Evolutionary conservation across 1,140 invertebrate genomes (phyloP), one percentile per base, ranked within the genome.

Genomic region (Mamestra configurata): DNA sequence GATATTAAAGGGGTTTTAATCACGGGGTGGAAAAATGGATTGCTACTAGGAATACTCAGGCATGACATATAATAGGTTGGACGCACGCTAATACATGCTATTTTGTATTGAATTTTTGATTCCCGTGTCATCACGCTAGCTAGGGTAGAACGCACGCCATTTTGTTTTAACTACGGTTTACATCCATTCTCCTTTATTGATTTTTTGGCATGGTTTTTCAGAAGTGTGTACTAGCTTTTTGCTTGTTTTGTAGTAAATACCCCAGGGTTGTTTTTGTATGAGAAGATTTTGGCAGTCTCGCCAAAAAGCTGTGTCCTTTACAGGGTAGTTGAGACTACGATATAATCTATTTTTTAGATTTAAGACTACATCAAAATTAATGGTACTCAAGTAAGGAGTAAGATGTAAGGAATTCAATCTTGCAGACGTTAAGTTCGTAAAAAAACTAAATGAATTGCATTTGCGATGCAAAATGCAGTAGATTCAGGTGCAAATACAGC

Each of bases 81-180:
- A 3, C 37, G 11, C 66, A 70, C 66, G 66, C 40, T 24, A 43
- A 68, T 27, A 22, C 5, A 68, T 31, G 37, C 35, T 46, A 43
- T 66, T 31, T 68, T 68, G 20, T 70, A 40, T 70, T 27, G 22
- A 70, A 24, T 70, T 43, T 68, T 70, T 15, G 66, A 46, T 70
- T 27, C 22, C 15, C 40, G 49, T 27, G 66, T 70, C 40, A 43
- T 24, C 66, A 70, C 66, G 66, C 40, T 68, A 57, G 55, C n/a
- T 51, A 53, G 5, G 37, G 18, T 8, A 15, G 11, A 15, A 35
- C 31, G 27, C 59, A 64, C 31, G 66, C 22, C 31, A 46, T 27
- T 70, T 46, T 68, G 20, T 68, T 40, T 68, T 68, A 35, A 46
- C 20, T 57, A 57, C 4, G 4, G 22, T 24, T 27, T 27, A 49